Percentiles rank a stretch among this genome's conserved stretches.
These are phyloP conservation scores for Napeogenes inachia DNA, from an alignment of 2,888 invertebrate genomes.

Conservation along the genomic window DNA sequence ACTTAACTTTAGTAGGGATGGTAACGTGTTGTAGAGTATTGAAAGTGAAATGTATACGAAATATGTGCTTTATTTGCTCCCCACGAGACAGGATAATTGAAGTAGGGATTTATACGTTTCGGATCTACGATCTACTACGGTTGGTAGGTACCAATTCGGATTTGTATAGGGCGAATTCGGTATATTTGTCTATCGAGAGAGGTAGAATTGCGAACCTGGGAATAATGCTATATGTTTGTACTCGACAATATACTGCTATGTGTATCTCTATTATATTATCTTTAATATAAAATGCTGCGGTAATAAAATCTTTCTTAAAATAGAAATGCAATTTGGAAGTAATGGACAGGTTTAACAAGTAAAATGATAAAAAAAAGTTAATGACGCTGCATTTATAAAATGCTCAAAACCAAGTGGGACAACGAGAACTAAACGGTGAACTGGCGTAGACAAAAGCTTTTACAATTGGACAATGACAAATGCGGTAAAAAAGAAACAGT, in stretches of 20 bases:
- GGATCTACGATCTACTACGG: constrained; percentile 54
- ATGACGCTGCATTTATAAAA: constrained; percentile 20
- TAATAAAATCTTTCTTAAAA: constrained; percentile 4
- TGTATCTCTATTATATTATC: not conserved
- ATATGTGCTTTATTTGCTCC: constrained; percentile 64
- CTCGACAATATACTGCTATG: constrained; percentile 16
- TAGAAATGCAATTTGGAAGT: constrained; percentile 3
- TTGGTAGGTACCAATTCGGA: constrained; percentile 35
- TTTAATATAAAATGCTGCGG: not conserved
- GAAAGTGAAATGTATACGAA: constrained; percentile 61
- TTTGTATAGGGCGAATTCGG: constrained; percentile 34
- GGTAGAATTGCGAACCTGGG: constrained; percentile 18
- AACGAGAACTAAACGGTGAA: constrained; percentile 31
- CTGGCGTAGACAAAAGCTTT: constrained; percentile 51
- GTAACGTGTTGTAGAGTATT: constrained; percentile 42
- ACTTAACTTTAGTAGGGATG: constrained; percentile 44
- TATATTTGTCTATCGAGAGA: constrained; percentile 32
- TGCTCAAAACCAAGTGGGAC: constrained; percentile 27
- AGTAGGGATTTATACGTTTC: constrained; percentile 69
- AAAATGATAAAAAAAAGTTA: constrained; percentile 19
- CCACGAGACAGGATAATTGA: constrained; percentile 67
- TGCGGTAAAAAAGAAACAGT: constrained; percentile 61
- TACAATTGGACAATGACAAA: constrained; percentile 68
- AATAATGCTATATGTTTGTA: constrained; percentile 15
- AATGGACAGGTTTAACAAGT: constrained; percentile 8